Percentiles rank a stretch among this genome's conserved stretches.
Evolutionary conservation across 2,888 invertebrate species (phyloP).

Genomic region (Drosophila dives): DNA sequence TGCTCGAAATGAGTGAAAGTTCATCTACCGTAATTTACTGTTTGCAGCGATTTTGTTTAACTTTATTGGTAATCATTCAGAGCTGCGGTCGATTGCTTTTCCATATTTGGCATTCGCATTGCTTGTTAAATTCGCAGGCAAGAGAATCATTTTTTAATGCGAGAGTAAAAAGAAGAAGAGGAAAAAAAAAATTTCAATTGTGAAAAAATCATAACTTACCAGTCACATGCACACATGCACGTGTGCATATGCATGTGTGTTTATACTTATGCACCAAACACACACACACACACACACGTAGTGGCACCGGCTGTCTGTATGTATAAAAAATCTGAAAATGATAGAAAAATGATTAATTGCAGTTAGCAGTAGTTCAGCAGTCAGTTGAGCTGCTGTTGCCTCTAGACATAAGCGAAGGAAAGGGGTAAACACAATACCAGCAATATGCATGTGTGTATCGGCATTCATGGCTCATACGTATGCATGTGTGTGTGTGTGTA

Average conservation of each 20-base stretch:
- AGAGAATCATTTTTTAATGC: slow-evolving; percentile 39
- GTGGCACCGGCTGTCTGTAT: slow-evolving; percentile 54
- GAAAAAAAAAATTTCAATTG: slow-evolving; percentile 15
- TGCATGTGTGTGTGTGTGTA: slow-evolving; percentile 11
- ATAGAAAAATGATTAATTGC: slow-evolving; percentile 83
- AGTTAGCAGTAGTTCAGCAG: slow-evolving; percentile 81
- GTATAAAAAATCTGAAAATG: slow-evolving; percentile 81
- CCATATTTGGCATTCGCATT: not conserved
- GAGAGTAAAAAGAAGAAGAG: not conserved
- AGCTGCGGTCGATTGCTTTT: not conserved
- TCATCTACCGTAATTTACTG: not conserved
- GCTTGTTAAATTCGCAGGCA: slow-evolving; percentile 8
- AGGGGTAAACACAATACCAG: slow-evolving; percentile 39
- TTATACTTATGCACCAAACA: slow-evolving; percentile 16
- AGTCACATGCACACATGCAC: slow-evolving; percentile 32
- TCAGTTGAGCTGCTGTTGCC: slow-evolving; percentile 57
- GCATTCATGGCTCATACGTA: slow-evolving; percentile 48
- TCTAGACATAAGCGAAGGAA: slow-evolving; percentile 46
- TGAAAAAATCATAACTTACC: slow-evolving; percentile 62
- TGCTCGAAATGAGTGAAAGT: not conserved
- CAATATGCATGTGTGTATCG: slow-evolving; percentile 34
- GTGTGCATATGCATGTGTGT: not conserved
- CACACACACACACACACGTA: slow-evolving; percentile 7
- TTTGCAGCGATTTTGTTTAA: not conserved
- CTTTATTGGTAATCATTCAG: slow-evolving; percentile 1